phyloP scores from a whole-genome alignment of 2,113 vertebrate species.

The Otis tarda region DNA sequence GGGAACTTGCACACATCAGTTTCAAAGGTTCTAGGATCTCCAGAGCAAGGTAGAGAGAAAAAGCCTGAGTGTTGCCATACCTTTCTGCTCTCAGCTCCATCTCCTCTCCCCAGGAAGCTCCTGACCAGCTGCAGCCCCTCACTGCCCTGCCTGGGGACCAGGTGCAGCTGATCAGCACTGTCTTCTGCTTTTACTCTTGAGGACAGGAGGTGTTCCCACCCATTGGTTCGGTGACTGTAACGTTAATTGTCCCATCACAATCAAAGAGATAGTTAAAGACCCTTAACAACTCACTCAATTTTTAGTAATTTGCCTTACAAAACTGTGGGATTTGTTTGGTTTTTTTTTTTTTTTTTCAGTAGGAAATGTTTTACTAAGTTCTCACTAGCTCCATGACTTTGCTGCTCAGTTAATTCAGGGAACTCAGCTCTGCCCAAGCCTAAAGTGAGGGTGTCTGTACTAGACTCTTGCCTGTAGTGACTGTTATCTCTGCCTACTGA shows the following conservation, averaged over 20 bases:
- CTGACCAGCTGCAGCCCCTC: not conserved
- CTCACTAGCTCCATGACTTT: not conserved
- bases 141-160: not conserved
- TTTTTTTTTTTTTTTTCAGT: not conserved
- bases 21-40: not conserved
- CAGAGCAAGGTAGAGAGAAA: not conserved
- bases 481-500: fast-evolving
- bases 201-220: not conserved
- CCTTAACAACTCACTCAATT: not conserved
- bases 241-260: not conserved
- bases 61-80: fast-evolving
- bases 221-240: not conserved
- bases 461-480: not conserved
- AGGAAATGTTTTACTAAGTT: not conserved
- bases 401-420: not conserved
- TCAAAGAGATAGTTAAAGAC: not conserved
- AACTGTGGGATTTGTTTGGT: not conserved
- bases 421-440: not conserved
- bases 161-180: not conserved
- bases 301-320: not conserved
- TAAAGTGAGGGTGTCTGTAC: fast-evolving
- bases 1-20: fast-evolving
- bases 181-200: not conserved
- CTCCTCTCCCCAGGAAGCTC: not conserved
- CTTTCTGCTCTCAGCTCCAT: not conserved